Evolutionary conservation across 92 coral and sea anemone species (phyloP).

Genomic region (Siderastrea siderea): DNA sequence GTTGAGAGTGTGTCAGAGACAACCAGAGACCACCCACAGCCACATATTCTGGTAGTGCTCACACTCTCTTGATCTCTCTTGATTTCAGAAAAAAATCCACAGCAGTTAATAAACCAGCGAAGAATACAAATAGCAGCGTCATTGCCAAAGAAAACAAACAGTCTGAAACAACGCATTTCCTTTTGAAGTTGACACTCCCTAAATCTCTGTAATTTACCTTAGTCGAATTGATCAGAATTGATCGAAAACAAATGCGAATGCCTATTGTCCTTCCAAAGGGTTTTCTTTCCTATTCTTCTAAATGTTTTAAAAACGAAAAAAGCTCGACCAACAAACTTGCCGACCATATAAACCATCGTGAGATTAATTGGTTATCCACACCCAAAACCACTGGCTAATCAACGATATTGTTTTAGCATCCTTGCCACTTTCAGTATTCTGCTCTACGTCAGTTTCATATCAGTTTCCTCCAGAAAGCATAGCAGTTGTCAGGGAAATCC

Average conservation of each 20-base stretch:
- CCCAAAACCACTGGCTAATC: conserved; percentile 1
- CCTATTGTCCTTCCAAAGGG: neutral
- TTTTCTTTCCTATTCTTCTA: neutral
- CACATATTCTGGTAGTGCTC: too few relatives aligned
- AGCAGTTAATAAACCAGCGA: neutral
- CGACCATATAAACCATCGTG: neutral
- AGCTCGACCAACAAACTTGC: neutral
- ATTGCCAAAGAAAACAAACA: neutral
- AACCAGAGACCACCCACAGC: too few relatives aligned
- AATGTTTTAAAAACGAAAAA: neutral
- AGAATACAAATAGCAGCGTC: neutral
- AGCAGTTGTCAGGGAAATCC: conserved; percentile 25
- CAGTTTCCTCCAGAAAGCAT: conserved; percentile 12
- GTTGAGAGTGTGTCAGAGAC: too few relatives aligned
- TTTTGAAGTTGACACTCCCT: neutral
- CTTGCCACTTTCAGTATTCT: neutral
- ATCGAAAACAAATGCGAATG: neutral
- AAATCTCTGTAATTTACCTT: neutral
- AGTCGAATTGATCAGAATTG: neutral
- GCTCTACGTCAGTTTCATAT: conserved; percentile 7
- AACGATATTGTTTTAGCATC: conserved; percentile 1
- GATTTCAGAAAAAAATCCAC: too few relatives aligned
- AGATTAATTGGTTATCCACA: neutral
- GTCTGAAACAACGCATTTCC: neutral
- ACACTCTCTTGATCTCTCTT: too few relatives aligned